phyloP scores from a whole-genome alignment of 2,888 invertebrate species.

The Odontocolon sp. region DNA sequence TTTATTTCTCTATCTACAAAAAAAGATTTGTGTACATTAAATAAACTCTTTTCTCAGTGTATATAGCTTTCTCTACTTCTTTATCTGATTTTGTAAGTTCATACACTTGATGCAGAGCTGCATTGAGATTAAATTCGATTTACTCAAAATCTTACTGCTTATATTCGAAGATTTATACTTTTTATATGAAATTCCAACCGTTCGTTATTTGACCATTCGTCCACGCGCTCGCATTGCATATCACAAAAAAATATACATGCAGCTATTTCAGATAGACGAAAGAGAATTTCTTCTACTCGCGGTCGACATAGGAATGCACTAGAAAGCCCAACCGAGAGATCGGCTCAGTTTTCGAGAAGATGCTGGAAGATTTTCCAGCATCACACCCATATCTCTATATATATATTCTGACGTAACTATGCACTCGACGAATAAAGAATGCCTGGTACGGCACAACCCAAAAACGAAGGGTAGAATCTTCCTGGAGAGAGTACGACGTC shows the following conservation, averaged over 20 bases:
- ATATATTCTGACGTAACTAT: slow-evolving; percentile 38
- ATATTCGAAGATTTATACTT: not conserved
- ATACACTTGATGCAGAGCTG: no score
- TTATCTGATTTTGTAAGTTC: no score
- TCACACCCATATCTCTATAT: not conserved
- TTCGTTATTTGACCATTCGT: slow-evolving; percentile 6
- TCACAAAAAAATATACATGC: slow-evolving; percentile 17
- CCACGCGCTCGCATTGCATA: not conserved
- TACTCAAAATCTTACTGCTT: no score
- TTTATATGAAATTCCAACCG: slow-evolving; percentile 20
- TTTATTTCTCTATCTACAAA: no score
- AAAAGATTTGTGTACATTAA: no score
- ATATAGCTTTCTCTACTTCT: no score
- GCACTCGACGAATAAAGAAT: slow-evolving; percentile 44
- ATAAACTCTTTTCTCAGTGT: no score
- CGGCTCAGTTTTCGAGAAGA: slow-evolving; percentile 41
- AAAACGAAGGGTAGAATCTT: slow-evolving; percentile 6
- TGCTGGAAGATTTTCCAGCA: slow-evolving; percentile 34
- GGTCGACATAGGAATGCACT: slow-evolving; percentile 20
- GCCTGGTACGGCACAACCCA: slow-evolving; percentile 28
- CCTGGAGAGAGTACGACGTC: slow-evolving; percentile 7
- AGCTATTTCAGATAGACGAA: slow-evolving; percentile 26
- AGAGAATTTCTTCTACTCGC: slow-evolving; percentile 27
- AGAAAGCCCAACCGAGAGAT: slow-evolving; percentile 28
- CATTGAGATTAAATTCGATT: no score